Evolutionary conservation across 2,113 vertebrate species (phyloP).

Genomic region (Cryptomyrus ogoouensis): DNA sequence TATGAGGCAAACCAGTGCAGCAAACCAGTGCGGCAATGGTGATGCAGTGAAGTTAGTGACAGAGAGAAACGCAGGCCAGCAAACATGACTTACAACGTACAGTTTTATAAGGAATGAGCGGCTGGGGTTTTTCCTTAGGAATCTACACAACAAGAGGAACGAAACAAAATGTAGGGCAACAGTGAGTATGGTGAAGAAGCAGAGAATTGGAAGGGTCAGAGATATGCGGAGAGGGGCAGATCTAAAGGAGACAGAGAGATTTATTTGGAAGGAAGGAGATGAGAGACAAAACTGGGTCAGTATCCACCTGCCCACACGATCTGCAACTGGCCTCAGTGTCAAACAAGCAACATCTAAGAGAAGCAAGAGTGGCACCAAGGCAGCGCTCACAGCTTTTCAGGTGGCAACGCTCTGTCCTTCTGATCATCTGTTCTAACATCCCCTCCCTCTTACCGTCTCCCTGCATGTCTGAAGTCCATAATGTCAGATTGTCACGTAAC

Average conservation of each 20-base stretch:
- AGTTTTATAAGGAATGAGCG: conserved; percentile 29
- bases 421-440: not conserved
- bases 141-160: conserved; percentile 43
- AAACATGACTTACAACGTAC: conserved; percentile 54
- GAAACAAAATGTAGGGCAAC: conserved; percentile 7
- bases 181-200: not conserved
- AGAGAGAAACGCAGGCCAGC: conserved; percentile 16
- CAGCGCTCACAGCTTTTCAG: not conserved
- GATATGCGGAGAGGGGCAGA: not conserved
- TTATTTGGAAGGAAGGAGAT: not conserved
- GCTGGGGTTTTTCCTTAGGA: conserved; percentile 48
- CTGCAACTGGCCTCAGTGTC: not conserved
- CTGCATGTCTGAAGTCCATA: conserved; percentile 99
- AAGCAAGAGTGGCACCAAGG: not conserved
- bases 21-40: not conserved
- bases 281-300: not conserved
- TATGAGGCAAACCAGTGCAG: not conserved
- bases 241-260: not conserved
- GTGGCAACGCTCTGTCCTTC: not conserved
- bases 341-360: not conserved
- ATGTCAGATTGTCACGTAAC: conserved; percentile 99
- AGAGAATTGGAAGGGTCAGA: not conserved
- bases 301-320: not conserved
- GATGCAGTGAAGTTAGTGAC: conserved; percentile 19
- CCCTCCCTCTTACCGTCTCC: conserved; percentile 75